phyloP scores from a whole-genome alignment of 1,140 invertebrate genomes.

The Polypedilum pembai region DNA sequence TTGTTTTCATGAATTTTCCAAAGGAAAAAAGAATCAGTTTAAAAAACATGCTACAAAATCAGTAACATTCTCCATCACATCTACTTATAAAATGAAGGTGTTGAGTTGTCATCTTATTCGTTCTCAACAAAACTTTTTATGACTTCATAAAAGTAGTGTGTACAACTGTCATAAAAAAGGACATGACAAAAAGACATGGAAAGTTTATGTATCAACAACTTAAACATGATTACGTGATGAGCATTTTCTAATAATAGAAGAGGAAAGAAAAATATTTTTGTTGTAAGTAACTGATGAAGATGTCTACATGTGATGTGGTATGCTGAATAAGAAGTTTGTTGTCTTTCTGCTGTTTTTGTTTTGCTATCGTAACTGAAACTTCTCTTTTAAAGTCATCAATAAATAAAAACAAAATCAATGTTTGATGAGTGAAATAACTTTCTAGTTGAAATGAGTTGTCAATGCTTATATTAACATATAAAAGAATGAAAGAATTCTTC shows the following conservation, averaged over 20 bases:
- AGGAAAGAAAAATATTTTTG: constrained; percentile 14
- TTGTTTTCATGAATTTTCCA: too few relatives aligned
- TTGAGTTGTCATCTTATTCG: too few relatives aligned
- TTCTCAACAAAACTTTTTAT: not conserved
- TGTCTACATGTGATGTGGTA: not conserved
- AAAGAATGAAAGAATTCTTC: not conserved
- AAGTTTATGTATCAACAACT: constrained; percentile 5
- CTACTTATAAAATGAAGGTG: too few relatives aligned
- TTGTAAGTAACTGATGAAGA: constrained; percentile 12
- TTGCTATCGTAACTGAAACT: not conserved
- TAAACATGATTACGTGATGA: constrained; percentile 18
- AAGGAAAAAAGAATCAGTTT: too few relatives aligned
- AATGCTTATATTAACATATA: constrained; percentile 2
- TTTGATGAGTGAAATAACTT: too few relatives aligned
- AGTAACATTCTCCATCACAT: too few relatives aligned
- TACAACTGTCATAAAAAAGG: constrained; percentile 1
- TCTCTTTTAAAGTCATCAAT: not conserved
- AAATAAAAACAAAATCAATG: too few relatives aligned
- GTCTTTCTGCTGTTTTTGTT: constrained; percentile 21
- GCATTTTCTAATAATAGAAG: not conserved
- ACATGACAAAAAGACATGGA: not conserved
- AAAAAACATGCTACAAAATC: too few relatives aligned
- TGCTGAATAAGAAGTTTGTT: constrained; percentile 20
- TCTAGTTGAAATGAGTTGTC: not conserved
- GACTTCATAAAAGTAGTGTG: not conserved